Conservation (phyloP, 2,797 vertebrate species). For the Hippoglossus hippoglossus region DNA sequence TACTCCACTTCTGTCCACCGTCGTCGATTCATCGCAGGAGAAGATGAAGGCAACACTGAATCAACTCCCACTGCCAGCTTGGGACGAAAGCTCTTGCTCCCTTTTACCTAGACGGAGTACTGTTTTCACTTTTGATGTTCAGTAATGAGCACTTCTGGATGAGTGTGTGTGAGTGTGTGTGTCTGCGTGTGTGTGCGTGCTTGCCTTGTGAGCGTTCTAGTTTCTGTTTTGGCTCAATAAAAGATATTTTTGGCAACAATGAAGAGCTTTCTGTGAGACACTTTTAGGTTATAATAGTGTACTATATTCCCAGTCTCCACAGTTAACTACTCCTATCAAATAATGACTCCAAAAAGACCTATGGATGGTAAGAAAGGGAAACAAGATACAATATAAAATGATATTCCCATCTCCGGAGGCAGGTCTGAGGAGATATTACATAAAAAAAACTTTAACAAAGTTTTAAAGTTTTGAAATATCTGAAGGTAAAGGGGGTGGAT, state of each 20-base stretch:
- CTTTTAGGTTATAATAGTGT: conserved; percentile 77
- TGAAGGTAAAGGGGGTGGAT: conserved; percentile 71
- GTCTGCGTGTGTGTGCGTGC: conserved; percentile 34
- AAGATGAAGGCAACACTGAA: conserved; percentile 83
- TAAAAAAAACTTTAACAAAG: conserved; percentile 72
- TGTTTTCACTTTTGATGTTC: conserved; percentile 79
- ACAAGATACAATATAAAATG: conserved; percentile 72
- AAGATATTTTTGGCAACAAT: conserved; percentile 88
- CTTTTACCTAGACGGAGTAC: conserved; percentile 70
- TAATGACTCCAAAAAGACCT: conserved; percentile 69
- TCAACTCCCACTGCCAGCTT: conserved; percentile 77
- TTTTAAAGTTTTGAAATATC: conserved; percentile 73
- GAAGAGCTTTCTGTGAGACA: conserved; percentile 81
- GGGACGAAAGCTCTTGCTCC: conserved; percentile 73
- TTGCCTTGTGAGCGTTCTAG: conserved; percentile 74
- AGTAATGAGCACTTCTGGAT: conserved; percentile 84
- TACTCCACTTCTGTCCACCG: conserved; percentile 74
- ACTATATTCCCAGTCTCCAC: conserved; percentile 74
- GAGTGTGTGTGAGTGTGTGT: conserved; percentile 30
- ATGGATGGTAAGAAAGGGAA: conserved; percentile 67
- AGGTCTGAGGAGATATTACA: conserved; percentile 69
- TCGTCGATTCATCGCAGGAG: conserved; percentile 71
- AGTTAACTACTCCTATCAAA: conserved; percentile 78
- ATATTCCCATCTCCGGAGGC: conserved; percentile 72
- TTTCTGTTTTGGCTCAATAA: conserved; percentile 87